A percentile compares a stretch with the other conserved stretches of the same genome.
Conservation (phyloP, 2,888 invertebrate genomes). For the Drosophila mimetica region DNA sequence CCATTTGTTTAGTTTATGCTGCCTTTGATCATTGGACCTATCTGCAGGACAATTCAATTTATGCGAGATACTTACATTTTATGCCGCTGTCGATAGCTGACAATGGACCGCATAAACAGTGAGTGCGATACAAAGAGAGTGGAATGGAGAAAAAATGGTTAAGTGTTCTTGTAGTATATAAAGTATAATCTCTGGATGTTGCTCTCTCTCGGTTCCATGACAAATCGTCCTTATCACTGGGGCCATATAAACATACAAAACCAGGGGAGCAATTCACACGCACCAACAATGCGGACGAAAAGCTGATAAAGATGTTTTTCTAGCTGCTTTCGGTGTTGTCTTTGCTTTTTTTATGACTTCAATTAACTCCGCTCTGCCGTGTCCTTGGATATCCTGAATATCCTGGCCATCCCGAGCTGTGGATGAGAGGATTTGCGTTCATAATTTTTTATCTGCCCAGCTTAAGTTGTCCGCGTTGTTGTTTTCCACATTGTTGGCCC, state of each 20-base stretch:
- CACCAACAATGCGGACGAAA: slow-evolving; percentile 46
- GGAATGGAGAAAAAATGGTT: slow-evolving; percentile 18
- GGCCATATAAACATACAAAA: slow-evolving; percentile 53
- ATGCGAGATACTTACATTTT: slow-evolving; percentile 70
- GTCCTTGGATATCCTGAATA: slow-evolving; percentile 13
- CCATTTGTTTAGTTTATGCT: slow-evolving; percentile 8
- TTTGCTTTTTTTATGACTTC: slow-evolving; percentile 79
- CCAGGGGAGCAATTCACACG: slow-evolving; percentile 74
- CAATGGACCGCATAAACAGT: slow-evolving; percentile 55
- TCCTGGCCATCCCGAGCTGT: slow-evolving; percentile 13
- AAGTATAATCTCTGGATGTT: slow-evolving; percentile 59
- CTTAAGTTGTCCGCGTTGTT: slow-evolving; percentile 69
- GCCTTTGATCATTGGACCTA: slow-evolving; percentile 14
- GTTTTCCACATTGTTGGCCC: slow-evolving; percentile 49
- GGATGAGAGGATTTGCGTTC: slow-evolving; percentile 71
- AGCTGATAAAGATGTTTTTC: slow-evolving; percentile 70
- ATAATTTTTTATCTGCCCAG: slow-evolving; percentile 74
- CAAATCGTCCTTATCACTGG: slow-evolving; percentile 75
- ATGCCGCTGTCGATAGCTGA: slow-evolving; percentile 64
- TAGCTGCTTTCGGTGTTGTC: slow-evolving; percentile 53
- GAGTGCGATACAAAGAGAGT: neutral
- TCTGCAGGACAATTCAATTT: slow-evolving; percentile 57
- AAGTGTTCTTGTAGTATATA: slow-evolving; percentile 26
- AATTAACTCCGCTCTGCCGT: slow-evolving; percentile 66
- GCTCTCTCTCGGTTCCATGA: slow-evolving; percentile 57